Evolutionary conservation across 2,113 vertebrate species (phyloP).

Genomic region (Gobiocypris rarus): DNA sequence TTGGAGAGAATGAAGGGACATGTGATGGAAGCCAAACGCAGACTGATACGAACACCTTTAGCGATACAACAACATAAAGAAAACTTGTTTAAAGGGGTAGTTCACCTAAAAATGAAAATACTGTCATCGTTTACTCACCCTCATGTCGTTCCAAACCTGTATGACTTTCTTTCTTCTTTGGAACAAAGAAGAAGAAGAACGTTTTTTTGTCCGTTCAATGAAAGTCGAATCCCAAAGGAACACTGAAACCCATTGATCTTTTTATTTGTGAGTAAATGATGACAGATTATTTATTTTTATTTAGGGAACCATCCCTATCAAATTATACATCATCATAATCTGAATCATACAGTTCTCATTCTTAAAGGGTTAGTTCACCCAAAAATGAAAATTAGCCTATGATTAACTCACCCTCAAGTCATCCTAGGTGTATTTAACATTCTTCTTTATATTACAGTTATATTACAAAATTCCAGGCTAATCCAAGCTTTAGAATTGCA

Average conservation of each 20-base stretch:
- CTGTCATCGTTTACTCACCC: not conserved
- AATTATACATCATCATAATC: not conserved
- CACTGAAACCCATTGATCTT: not conserved
- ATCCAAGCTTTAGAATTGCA: too few species aligned
- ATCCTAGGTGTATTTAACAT: too few species aligned
- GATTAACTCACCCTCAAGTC: too few species aligned
- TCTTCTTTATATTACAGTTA: too few species aligned
- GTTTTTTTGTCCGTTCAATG: not conserved
- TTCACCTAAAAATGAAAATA: not conserved
- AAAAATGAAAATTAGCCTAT: too few species aligned
- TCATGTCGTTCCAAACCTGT: not conserved
- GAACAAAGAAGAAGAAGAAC: not conserved
- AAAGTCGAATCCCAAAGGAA: not conserved
- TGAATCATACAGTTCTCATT: not conserved
- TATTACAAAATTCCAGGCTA: too few species aligned
- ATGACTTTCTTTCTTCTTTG: not conserved
- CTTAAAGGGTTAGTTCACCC: too few species aligned
- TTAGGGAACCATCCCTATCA: not conserved
- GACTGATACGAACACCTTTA: conserved; percentile 32
- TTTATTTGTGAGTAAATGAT: not conserved
- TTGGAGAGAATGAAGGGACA: conserved; percentile 15
- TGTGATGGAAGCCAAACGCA: conserved; percentile 34
- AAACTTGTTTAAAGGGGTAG: conserved; percentile 3
- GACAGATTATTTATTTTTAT: not conserved
- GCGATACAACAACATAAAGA: conserved; percentile 10